Evolutionary conservation across 2,888 invertebrate species (phyloP).

Genomic region (Adelphocoris suturalis): DNA sequence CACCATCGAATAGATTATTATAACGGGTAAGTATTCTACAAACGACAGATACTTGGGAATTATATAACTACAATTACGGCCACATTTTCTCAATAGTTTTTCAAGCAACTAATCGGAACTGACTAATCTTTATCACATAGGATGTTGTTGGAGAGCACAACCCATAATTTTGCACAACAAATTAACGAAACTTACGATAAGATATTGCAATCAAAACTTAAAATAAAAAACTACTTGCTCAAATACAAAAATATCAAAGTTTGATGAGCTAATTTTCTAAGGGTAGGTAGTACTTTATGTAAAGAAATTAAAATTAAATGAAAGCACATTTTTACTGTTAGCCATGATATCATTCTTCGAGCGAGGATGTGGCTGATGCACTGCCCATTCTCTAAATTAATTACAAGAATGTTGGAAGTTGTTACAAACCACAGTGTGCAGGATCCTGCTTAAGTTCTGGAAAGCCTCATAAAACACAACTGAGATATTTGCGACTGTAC

Average conservation of each 20-base stretch:
- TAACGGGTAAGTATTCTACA: background rate
- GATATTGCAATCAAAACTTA: background rate
- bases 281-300: background rate
- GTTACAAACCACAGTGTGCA: too few relatives aligned
- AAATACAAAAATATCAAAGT: conserved; percentile 26
- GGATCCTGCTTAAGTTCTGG: too few relatives aligned
- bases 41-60: conserved; percentile 11
- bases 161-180: conserved; percentile 3
- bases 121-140: conserved; percentile 27
- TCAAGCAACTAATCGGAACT: conserved; percentile 11
- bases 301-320: conserved; percentile 39
- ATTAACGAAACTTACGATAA: background rate
- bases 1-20: background rate
- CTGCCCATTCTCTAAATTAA: background rate
- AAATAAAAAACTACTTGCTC: background rate
- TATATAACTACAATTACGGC: background rate
- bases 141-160: background rate
- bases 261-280: conserved; percentile 3
- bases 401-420: too few relatives aligned
- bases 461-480: too few relatives aligned
- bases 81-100: background rate
- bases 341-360: conserved; percentile 23
- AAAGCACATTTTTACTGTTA: conserved; percentile 11
- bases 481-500: too few relatives aligned
- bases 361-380: background rate